A percentile compares a stretch with the other conserved stretches of the same genome.
These are phyloP conservation scores for Sardina pilchardus DNA, from an alignment of 2,113 vertebrate species.

Conservation along the genomic window DNA sequence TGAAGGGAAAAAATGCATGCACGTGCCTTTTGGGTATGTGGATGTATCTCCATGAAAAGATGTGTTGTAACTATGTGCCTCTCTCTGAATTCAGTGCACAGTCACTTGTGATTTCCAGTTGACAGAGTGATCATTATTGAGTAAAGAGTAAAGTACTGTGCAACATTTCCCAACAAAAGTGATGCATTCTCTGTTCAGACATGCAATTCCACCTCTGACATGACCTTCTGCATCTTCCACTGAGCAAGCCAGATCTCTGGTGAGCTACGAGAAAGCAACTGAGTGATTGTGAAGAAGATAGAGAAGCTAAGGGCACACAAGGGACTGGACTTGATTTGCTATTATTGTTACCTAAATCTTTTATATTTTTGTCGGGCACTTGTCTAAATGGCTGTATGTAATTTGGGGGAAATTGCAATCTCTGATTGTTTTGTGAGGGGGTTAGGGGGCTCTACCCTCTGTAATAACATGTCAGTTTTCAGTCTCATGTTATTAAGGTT, in stretches of 20 bases:
- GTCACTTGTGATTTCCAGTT: background rate
- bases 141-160: background rate
- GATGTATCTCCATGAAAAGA: background rate
- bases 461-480: conserved; percentile 68
- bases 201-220: conserved; percentile 56
- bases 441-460: conserved; percentile 55
- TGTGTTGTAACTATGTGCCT: background rate
- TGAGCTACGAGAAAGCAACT: background rate
- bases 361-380: conserved; percentile 62
- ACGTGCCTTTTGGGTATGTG: background rate
- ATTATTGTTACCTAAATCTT: conserved; percentile 53
- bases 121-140: background rate
- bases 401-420: conserved; percentile 59
- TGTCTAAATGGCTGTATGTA: conserved; percentile 61
- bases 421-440: conserved; percentile 66
- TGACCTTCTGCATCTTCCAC: conserved; percentile 61
- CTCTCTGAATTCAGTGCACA: background rate
- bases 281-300: background rate
- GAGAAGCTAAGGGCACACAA: conserved; percentile 30
- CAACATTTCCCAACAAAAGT: conserved; percentile 56
- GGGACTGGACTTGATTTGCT: conserved; percentile 47
- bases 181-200: conserved; percentile 65
- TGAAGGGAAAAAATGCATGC: too few species aligned
- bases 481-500: conserved; percentile 60
- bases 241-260: conserved; percentile 57